Percentiles rank a stretch among this genome's conserved stretches.
Conservation (phyloP, 2,797 vertebrate genomes). For the Pseudocheirus occidentalis region DNA sequence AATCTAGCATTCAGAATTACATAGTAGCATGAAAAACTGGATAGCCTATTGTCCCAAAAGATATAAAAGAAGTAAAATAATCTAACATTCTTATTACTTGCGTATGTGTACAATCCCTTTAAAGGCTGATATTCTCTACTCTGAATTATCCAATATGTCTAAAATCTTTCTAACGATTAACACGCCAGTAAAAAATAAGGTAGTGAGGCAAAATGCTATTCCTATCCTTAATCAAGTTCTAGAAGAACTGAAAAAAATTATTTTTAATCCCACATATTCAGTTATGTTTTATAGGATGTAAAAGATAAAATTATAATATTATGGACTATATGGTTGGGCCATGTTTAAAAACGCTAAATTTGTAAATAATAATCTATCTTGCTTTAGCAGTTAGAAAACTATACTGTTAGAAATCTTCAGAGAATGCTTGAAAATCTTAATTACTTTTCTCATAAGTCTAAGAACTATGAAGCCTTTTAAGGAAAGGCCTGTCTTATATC, state of each 20-base stretch:
- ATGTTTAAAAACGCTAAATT: slow-evolving; percentile 46
- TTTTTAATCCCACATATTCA: neutral
- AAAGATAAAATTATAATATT: slow-evolving; percentile 31
- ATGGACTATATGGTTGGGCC: neutral
- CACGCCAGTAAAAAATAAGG: slow-evolving; percentile 49
- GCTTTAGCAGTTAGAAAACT: neutral
- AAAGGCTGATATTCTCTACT: slow-evolving; percentile 9
- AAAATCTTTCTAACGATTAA: slow-evolving; percentile 43
- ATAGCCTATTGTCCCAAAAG: slow-evolving; percentile 22
- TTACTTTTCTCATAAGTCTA: neutral
- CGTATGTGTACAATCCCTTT: neutral
- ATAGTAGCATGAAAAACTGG: slow-evolving; percentile 52
- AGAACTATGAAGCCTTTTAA: neutral
- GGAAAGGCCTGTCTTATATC: no score
- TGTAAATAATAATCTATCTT: neutral
- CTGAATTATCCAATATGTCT: slow-evolving; percentile 40
- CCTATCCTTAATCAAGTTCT: slow-evolving; percentile 25
- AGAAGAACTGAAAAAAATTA: slow-evolving; percentile 13
- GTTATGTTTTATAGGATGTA: neutral
- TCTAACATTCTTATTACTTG: neutral
- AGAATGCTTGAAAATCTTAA: neutral
- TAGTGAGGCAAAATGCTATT: slow-evolving; percentile 1
- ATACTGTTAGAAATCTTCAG: neutral
- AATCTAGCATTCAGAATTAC: slow-evolving; percentile 37
- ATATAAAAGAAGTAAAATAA: slow-evolving; percentile 41